Percentiles rank a stretch among this genome's conserved stretches.
Evolutionary conservation across 2,113 vertebrate species (phyloP).

Genomic region (Pycnonotus jocosus): DNA sequence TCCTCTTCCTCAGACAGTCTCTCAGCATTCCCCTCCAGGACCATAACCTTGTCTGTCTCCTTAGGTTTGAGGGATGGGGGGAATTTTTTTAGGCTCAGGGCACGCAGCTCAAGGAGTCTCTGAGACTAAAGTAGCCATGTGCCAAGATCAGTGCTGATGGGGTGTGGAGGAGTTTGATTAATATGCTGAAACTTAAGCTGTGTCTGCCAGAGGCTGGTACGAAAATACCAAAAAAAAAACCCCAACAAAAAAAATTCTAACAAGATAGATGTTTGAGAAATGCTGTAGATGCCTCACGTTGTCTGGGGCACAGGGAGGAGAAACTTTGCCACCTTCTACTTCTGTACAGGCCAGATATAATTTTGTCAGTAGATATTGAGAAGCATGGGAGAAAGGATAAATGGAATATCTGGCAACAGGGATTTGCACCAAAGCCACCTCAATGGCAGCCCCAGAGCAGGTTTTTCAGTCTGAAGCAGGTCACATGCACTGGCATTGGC

Average conservation of each 20-base stretch:
- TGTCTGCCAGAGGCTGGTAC: not conserved
- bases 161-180: slow-evolving; percentile 31
- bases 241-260: not conserved
- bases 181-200: not conserved
- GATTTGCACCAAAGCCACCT: not conserved
- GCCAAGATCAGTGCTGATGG: not conserved
- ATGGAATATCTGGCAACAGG: not conserved
- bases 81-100: not conserved
- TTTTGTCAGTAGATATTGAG: not conserved
- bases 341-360: not conserved
- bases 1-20: not conserved
- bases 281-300: not conserved
- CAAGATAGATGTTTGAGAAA: not conserved
- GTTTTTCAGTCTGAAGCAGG: not conserved
- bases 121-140: not conserved
- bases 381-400: not conserved
- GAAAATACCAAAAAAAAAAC: not conserved
- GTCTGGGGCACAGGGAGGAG: not conserved
- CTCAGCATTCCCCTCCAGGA: not conserved
- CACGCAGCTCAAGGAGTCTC: not conserved
- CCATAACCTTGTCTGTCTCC: not conserved
- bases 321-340: not conserved
- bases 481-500: not conserved
- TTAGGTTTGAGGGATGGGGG: not conserved
- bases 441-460: not conserved